Base-by-base conservation (phyloP, 1,140 invertebrate genomes). In the Cydia splendana region DNA sequence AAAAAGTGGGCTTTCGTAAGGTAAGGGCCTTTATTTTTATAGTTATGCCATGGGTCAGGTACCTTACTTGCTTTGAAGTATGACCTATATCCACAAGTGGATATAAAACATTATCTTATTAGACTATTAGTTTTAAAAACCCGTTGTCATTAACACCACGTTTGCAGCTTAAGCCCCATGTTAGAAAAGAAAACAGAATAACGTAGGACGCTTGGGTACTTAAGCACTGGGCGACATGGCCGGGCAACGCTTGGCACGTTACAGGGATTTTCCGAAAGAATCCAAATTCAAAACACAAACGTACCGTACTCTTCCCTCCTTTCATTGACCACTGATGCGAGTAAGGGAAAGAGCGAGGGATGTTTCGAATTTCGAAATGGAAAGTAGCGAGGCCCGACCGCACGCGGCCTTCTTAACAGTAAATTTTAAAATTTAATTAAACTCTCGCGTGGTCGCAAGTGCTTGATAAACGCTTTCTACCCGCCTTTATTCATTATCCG, bases 361-460 rank as follows among this genome's bases (percentile, higher is more conserved):
- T 24, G 18, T 24, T 62, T 24, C 57, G 9, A 62, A 18, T 62
- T 24, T 12, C 82, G 86, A 86, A 87, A 85, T 89, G 84, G 82
- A 24, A 62, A 62, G 20, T 62, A 69, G 78, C 76, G 78, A 75
- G 75, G 48, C 81, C 82, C 80, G 57, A 62, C 82, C 87, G 84
- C 82, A 85, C 84, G 87, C 80, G 79, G 76, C 82, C 82, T 79
- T 79, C 82, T 87, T 82, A 82, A 84, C 83, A 84, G 87, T 90
- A 89, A 90, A 89, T 90, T 71, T 89, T 88, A 90, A 89, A 88
- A 86, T 88, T 90, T 89, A 90, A 89, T 90, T 88, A 90, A 90
- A 88, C 82, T 86, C 85, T 78, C 80, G 80, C 79, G 82, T 84
- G 84, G 81, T 85, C 83, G 80, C 83, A 82, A 87, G 79, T 85